Percentiles rank a stretch among this genome's conserved stretches.
These are phyloP conservation scores for Ophion ventricosus DNA, from an alignment of 2,888 invertebrate species.

Conservation along the genomic window DNA sequence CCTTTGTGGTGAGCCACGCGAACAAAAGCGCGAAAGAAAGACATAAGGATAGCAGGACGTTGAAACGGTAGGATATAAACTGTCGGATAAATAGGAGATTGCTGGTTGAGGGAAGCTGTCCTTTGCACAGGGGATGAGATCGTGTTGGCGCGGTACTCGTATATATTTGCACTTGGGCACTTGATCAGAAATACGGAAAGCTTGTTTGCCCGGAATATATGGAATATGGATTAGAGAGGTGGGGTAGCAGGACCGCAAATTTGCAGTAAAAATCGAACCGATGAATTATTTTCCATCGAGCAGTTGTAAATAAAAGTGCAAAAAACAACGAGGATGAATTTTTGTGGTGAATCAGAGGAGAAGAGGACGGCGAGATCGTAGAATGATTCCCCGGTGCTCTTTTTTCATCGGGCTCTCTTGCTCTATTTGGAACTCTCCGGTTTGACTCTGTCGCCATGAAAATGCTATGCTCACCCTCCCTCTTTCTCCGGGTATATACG, in stretches of 20 bases:
- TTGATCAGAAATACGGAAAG: conserved; percentile 73
- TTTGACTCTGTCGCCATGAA: conserved; percentile 67
- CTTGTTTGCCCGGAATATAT: conserved; percentile 69
- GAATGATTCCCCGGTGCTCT: conserved; percentile 31
- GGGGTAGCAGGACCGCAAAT: not conserved
- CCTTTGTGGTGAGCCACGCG: conserved; percentile 81
- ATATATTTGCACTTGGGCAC: conserved; percentile 47
- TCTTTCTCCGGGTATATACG: not conserved
- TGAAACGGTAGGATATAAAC: not conserved
- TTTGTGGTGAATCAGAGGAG: not conserved
- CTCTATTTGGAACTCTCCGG: conserved; percentile 43
- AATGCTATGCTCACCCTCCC: conserved; percentile 34
- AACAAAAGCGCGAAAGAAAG: conserved; percentile 73
- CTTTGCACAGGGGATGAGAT: conserved; percentile 14
- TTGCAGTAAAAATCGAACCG: too few relatives aligned
- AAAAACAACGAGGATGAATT: not conserved
- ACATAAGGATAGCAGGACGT: conserved; percentile 45
- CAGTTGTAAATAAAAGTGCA: too few relatives aligned
- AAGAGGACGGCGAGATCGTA: conserved; percentile 5
- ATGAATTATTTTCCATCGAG: not conserved
- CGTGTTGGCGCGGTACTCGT: conserved; percentile 29
- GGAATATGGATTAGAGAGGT: conserved; percentile 44
- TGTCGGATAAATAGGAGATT: conserved; percentile 39
- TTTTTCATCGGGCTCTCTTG: conserved; percentile 20
- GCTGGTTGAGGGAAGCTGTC: conserved; percentile 19